Evolutionary conservation across 1,140 invertebrate species (phyloP).

Genomic region (Brachionus paranguensis): DNA sequence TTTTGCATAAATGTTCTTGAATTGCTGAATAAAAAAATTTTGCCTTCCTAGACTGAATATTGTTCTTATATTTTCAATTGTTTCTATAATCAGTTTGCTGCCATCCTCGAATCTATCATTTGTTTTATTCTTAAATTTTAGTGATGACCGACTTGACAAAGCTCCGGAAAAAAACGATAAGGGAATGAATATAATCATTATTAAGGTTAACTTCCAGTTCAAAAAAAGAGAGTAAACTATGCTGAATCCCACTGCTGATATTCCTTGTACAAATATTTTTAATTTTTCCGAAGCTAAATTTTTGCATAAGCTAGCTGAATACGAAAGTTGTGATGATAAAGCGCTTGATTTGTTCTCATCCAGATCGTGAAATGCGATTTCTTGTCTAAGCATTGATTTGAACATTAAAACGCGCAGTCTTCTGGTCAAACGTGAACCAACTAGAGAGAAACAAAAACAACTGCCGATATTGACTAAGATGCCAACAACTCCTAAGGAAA

Average conservation of each 20-base stretch:
- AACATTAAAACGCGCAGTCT: conserved; percentile 70
- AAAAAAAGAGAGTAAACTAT: conserved; percentile 48
- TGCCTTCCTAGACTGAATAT: background rate
- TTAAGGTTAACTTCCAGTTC: too few species aligned
- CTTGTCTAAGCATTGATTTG: conserved; percentile 60
- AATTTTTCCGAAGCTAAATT: conserved; percentile 57
- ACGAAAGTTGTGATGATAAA: conserved; percentile 57
- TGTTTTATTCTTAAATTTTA: background rate
- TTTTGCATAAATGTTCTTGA: background rate
- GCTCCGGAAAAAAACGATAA: conserved; percentile 57
- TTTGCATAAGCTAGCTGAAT: conserved; percentile 58
- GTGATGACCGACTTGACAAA: background rate
- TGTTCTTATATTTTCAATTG: conserved; percentile 16
- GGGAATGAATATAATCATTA: conserved; percentile 59
- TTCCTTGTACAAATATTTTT: conserved; percentile 54
- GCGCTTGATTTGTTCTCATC: conserved; percentile 58
- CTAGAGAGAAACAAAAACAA: background rate
- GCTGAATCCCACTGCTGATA: conserved; percentile 61
- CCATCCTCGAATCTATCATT: background rate
- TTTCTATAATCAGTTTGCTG: conserved; percentile 9
- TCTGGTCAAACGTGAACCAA: conserved; percentile 62
- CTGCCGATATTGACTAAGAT: background rate
- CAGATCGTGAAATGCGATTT: conserved; percentile 59
- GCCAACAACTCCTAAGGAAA: background rate
- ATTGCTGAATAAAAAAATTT: conserved; percentile 7